Evolutionary conservation across 2,888 invertebrate species (phyloP), one percentile per base, ranked within the genome.

Genomic region (Machimus rusticus): DNA sequence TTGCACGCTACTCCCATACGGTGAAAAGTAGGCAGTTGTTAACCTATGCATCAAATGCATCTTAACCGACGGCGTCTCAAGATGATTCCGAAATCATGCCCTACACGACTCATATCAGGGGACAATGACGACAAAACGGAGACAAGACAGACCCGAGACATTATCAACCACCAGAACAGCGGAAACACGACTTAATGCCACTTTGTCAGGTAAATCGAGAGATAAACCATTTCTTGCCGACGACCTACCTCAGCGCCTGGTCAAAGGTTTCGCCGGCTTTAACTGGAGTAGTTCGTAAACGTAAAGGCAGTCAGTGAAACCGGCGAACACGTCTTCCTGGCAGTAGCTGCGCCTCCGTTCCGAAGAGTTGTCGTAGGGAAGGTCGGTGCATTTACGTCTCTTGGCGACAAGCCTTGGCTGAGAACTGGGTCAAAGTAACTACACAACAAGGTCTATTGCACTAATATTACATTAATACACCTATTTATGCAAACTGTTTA

Each of bases 151-250:
- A 51, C 88, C 87, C 88, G 88, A 88, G 89, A 89, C 89, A 89
- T 89, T 89, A 89, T 90, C 89, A 89, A 88, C 89, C 87, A 86
- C 87, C 88, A 88, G 88, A 89, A 89, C 89, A 90, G 88, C 88
- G 89, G 89, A 88, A 89, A 90, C 90, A 90, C 90, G 89, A 89
- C 89, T 90, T 90, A 89, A 89, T 89, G 89, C 89, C 89, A 90
- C 89, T 90, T 89, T 90, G 89, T 89, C 90, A 89, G 89, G 89
- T 89, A 89, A 90, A 89, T 89, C 89, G 89, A 87, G 78, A 88
- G 88, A 88, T 88, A 88, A 88, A 87, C 87, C 87, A 87, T 84
- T 88, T 87, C 86, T 55, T 57, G 37, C 14, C 84, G 88, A 78
- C 89, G 89, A 89, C 89, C 89, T 89, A 89, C 89, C 89, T 89